These are phyloP conservation scores for Alethe castanea DNA, from an alignment of 2,113 vertebrate species.

Conservation along the genomic window DNA sequence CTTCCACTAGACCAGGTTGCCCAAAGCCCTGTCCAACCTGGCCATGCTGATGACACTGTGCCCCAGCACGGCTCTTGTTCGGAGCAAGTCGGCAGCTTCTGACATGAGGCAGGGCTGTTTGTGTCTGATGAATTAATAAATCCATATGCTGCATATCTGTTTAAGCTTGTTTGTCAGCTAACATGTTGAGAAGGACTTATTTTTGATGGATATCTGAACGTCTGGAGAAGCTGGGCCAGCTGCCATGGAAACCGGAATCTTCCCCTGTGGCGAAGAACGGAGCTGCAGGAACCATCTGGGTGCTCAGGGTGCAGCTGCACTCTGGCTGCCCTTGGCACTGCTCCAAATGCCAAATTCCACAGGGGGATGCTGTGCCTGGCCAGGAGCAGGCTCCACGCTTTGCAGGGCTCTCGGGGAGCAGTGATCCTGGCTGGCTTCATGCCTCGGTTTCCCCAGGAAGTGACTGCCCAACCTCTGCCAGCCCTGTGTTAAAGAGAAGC, in stretches of 20 bases:
- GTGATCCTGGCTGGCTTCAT: neutral
- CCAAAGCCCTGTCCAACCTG: neutral
- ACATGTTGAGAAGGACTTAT: constrained; percentile 5
- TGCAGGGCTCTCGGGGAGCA: accelerated
- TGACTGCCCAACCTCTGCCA: accelerated
- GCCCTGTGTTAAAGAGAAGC: accelerated
- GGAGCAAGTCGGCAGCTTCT: neutral
- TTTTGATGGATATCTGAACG: neutral
- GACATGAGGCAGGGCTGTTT: neutral
- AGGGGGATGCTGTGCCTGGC: accelerated
- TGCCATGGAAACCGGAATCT: neutral
- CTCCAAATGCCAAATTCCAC: neutral
- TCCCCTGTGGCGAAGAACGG: neutral
- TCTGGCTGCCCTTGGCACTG: neutral
- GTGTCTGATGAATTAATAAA: constrained; percentile 18
- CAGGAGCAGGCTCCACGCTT: neutral
- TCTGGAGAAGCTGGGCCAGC: constrained; percentile 17
- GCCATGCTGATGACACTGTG: accelerated
- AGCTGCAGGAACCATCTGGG: neutral
- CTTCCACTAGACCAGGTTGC: neutral
- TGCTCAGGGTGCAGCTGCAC: neutral
- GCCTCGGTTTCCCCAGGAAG: neutral
- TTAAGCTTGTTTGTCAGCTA: constrained; percentile 33
- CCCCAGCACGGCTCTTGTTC: accelerated
- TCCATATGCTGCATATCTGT: neutral